These are phyloP conservation scores for Lipotes vexillifer DNA, from an alignment of 2,113 vertebrate species.

Conservation along the genomic window DNA sequence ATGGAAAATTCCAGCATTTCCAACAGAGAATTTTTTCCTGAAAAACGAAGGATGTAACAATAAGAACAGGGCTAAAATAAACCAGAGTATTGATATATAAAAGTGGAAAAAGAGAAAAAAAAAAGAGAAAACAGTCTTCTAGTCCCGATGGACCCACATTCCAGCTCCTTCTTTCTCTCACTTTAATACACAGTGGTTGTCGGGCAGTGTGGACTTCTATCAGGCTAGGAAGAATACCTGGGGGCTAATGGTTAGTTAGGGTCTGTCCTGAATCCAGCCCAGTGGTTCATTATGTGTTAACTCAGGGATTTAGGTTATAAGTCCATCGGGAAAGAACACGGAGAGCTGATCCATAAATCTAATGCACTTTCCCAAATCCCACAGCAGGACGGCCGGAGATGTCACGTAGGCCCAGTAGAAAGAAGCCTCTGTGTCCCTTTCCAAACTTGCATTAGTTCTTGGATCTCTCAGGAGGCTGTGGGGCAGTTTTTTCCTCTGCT, in stretches of 20 bases:
- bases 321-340: background rate
- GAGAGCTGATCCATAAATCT: background rate
- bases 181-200: background rate
- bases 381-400: background rate
- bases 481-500: background rate
- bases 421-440: background rate
- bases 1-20: background rate
- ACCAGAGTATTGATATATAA: background rate
- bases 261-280: background rate
- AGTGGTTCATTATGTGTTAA: background rate
- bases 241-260: background rate
- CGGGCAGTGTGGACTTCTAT: background rate
- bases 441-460: background rate
- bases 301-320: background rate
- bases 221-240: background rate
- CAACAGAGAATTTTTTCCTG: background rate
- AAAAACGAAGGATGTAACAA: background rate
- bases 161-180: background rate
- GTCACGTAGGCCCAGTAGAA: background rate
- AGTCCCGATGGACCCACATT: background rate
- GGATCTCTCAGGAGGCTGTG: background rate
- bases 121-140: background rate
- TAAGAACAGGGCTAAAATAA: constrained; percentile 13
- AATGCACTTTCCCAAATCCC: background rate
- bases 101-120: background rate